Evolutionary conservation across 2,888 invertebrate species (phyloP), one percentile per base, ranked within the genome.

Genomic region (Chorisops tibialis): DNA sequence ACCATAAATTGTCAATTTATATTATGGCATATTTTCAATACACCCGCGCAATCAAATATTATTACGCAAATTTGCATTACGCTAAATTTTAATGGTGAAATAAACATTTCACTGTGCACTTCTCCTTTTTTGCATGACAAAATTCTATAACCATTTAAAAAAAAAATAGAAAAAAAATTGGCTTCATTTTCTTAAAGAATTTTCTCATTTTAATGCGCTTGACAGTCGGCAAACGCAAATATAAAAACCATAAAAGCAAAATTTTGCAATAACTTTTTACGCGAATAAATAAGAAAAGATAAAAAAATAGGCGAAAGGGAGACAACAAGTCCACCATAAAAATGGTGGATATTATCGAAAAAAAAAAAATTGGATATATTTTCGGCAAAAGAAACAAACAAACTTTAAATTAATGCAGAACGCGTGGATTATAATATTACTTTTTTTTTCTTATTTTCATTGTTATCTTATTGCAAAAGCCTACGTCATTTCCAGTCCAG

Each of bases 211-310:
- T 52, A 52, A 38, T 21, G 38, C 21, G 9, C 18, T 37, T 21
- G 51, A 52, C 51, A 52, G 51, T 52, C 39, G 38, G 51, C 37
- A 38, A 52, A 52, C 38, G 51, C 38, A 38, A 52, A 52, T 52
- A 38, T 38, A 52, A 52, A 52, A 52, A 37, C 19, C 51, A 14
- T 52, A 52, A 52, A 52, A 52, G 37, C 37, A 38, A 38, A 52
- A 52, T 52, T 37, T 21, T 12, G 39, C 38, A 52, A 52, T 52
- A 52, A 52, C 51, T 38, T 52, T 51, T 52, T 52, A 52, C 38
- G 51, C 21, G 38, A 52, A 38, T 38, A 52, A 52, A 38, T 52
- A 38, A 38, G 21, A 21, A 38, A 52, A 38, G 19, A 39, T 24
- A 2, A 7, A 30, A n/a, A n/a, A n/a, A n/a, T n/a, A n/a, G n/a